Base-by-base conservation (phyloP, 2,797 vertebrate species). In the Parotocinclus haroldoi region DNA sequence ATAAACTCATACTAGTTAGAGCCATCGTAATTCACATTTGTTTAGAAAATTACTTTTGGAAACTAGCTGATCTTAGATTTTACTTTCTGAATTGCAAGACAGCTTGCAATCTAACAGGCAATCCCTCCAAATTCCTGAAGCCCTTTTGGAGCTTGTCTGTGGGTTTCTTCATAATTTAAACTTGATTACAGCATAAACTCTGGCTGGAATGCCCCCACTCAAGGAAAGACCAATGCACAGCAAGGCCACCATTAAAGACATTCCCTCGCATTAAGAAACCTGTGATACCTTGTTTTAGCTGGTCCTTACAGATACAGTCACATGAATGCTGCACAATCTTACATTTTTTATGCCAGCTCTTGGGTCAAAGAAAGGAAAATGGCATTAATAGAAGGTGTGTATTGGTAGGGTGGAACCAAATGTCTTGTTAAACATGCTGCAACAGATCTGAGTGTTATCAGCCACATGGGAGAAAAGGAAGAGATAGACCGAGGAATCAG, bases 381-480 rank as follows among this genome's bases (percentile, higher is more conserved):
- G 27, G 64, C 55, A 61, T 42, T 53, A 9, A 12, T 52, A 63
- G 71, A 76, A 79, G 68, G 27, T 39, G 45, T 38, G 27, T 11
- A 19, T 12, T 42, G 40, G 10, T 13, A 10, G 19, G 37, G 10
- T 9, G 27, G 16, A 38, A 58, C 45, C 65, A 44, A 58, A 70
- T 53, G 7, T 76, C 54, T 66, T 49, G 44, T 45, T 70, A 54
- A 78, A 39, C 46, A 51, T 60, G 40, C 39, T 48, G 73, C 56
- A 81, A 78, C 71, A 83, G 72, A 76, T 81, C 75, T 80, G 66
- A 81, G 38, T 49, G 60, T 55, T 56, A 58, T 51, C 76, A 45
- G 37, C 48, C 75, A 76, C 78, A 78, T 78, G 73, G 73, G 79
- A 71, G 10, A 27, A 16, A 27, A 55, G 18, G 75, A 56, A 27